These are phyloP conservation scores for Hipposideros larvatus DNA, from an alignment of 2,797 vertebrate species.

Conservation along the genomic window DNA sequence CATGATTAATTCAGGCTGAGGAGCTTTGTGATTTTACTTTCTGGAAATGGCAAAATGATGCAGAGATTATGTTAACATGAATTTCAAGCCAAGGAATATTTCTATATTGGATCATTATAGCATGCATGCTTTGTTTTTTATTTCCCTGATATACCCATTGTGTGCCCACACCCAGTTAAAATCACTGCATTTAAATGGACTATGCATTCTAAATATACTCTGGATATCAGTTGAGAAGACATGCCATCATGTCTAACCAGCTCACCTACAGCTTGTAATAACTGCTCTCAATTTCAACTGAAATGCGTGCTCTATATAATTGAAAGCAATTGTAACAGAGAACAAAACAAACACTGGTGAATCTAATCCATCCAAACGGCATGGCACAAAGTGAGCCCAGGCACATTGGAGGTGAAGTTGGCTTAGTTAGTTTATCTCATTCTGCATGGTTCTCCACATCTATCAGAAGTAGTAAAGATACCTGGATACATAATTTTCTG, in stretches of 20 bases:
- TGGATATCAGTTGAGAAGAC: constrained; percentile 53
- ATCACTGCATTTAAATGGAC: constrained; percentile 26
- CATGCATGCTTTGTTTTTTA: constrained; percentile 1
- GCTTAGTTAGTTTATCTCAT: neutral
- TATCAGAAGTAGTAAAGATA: neutral
- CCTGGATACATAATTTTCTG: neutral
- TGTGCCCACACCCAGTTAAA: constrained; percentile 44
- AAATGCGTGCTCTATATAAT: constrained; percentile 38
- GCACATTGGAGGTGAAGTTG: neutral
- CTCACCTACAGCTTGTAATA: constrained; percentile 23
- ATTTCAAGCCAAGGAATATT: neutral
- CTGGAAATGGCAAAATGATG: constrained; percentile 30
- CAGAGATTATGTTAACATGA: constrained; percentile 25
- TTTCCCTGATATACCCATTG: constrained; percentile 24
- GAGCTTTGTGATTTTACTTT: constrained; percentile 57
- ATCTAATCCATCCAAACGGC: neutral
- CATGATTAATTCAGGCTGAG: neutral
- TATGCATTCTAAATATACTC: constrained; percentile 53
- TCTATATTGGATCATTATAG: constrained; percentile 26
- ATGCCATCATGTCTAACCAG: constrained; percentile 30
- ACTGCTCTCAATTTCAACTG: neutral
- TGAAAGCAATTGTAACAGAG: constrained; percentile 45
- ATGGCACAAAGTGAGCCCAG: neutral
- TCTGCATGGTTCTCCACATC: neutral
- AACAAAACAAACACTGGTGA: neutral